These are phyloP conservation scores for Encarsia formosa DNA, from an alignment of 2,888 invertebrate genomes.

Conservation along the genomic window DNA sequence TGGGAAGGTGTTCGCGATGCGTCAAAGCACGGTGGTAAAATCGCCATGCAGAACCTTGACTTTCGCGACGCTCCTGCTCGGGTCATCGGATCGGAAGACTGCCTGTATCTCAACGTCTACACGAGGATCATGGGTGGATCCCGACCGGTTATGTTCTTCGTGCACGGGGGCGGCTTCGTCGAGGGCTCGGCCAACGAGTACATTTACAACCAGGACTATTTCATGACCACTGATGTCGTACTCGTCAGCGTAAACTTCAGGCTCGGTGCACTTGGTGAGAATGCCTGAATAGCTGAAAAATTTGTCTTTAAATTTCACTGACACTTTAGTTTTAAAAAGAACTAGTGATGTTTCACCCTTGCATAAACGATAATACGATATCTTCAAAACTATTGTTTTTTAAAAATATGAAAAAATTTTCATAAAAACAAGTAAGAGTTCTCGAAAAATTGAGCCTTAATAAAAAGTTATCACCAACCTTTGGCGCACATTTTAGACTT, in stretches of 20 bases:
- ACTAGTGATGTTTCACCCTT: no score
- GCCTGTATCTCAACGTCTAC: constrained; percentile 33
- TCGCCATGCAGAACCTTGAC: constrained; percentile 2
- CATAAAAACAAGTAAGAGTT: no score
- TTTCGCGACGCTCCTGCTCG: neutral
- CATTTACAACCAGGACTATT: constrained; percentile 31
- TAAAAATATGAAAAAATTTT: no score
- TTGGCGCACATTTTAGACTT: no score
- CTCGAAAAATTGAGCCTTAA: no score
- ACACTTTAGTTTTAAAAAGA: no score
- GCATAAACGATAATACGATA: no score
- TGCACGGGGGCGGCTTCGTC: constrained; percentile 35
- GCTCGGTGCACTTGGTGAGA: constrained; percentile 31
- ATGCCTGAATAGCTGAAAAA: neutral
- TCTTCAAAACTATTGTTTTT: no score
- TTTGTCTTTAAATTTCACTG: no score
- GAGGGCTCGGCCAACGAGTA: constrained; percentile 20
- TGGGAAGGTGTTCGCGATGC: constrained; percentile 32
- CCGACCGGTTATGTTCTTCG: constrained; percentile 34
- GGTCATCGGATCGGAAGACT: constrained; percentile 32
- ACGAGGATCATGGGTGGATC: constrained; percentile 26
- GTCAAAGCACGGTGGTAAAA: neutral
- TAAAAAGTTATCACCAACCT: no score
- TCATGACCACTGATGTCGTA: constrained; percentile 32
- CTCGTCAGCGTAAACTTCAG: constrained; percentile 32